These are phyloP conservation scores for Brachyhypopomus occidentalis DNA, from an alignment of 2,113 vertebrate species.

Conservation along the genomic window DNA sequence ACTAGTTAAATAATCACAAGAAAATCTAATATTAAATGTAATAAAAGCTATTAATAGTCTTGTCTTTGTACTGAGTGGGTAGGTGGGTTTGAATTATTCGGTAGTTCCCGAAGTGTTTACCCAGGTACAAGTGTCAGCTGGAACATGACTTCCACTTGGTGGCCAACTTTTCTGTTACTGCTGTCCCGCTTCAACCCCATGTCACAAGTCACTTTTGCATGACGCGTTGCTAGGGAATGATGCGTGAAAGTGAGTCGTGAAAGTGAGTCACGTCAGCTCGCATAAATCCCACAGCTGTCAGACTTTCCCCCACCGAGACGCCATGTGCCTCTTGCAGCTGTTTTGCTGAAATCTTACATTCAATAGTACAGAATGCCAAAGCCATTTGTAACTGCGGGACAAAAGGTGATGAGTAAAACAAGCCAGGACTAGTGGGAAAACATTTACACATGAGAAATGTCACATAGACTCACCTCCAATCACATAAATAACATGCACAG, in stretches of 20 bases:
- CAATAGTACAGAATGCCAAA: not conserved
- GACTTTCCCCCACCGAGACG: not conserved
- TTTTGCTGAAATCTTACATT: not conserved
- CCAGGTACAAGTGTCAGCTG: not conserved
- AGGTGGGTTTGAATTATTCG: not conserved
- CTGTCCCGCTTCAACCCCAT: conserved; percentile 11
- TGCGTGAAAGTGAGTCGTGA: conserved; percentile 27
- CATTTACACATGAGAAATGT: not conserved
- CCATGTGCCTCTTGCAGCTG: not conserved
- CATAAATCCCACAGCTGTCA: conserved; percentile 27
- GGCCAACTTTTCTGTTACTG: not conserved
- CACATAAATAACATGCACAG: not conserved
- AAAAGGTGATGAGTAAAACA: not conserved
- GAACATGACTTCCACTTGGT: not conserved
- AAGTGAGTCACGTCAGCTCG: too few relatives aligned
- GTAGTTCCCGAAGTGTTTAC: not conserved
- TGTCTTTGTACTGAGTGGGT: too few relatives aligned
- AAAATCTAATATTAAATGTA: too few relatives aligned
- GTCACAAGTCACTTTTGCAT: conserved; percentile 34
- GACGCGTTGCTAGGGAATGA: conserved; percentile 54
- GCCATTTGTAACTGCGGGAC: not conserved
- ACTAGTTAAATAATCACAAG: not conserved
- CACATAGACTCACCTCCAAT: not conserved
- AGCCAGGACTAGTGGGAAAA: not conserved
- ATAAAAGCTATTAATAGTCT: too few relatives aligned